Evolutionary conservation across 2,113 vertebrate genomes (phyloP).

Genomic region (Arizona elegans): DNA sequence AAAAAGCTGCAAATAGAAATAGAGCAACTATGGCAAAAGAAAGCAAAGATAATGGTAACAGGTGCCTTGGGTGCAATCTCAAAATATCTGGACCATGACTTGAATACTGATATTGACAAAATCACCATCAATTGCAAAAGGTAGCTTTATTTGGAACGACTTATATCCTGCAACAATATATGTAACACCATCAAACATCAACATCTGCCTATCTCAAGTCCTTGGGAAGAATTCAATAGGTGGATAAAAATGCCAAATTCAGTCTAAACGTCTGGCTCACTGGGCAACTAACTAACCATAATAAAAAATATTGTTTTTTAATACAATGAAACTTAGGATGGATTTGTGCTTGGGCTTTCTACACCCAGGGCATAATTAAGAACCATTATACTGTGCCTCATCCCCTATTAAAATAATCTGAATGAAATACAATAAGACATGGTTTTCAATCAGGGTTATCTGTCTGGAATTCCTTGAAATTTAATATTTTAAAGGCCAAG

Average conservation of each 20-base stretch:
- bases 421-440: neutral
- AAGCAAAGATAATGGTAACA: neutral
- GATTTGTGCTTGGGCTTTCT: neutral
- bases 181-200: neutral
- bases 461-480: neutral
- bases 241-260: neutral
- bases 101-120: neutral
- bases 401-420: neutral
- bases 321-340: neutral
- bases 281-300: neutral
- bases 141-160: neutral
- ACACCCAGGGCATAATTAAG: neutral
- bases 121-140: neutral
- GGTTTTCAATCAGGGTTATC: neutral
- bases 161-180: neutral
- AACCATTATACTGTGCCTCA: no score
- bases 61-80: neutral
- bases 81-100: neutral
- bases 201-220: neutral
- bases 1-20: neutral
- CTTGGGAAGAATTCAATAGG: neutral
- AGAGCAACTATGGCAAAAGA: neutral
- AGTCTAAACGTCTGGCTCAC: neutral
- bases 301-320: neutral
- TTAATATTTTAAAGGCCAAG: constrained; percentile 13